Evolutionary conservation across 2,888 invertebrate genomes (phyloP).

Genomic region (Drosophila paranaensis): DNA sequence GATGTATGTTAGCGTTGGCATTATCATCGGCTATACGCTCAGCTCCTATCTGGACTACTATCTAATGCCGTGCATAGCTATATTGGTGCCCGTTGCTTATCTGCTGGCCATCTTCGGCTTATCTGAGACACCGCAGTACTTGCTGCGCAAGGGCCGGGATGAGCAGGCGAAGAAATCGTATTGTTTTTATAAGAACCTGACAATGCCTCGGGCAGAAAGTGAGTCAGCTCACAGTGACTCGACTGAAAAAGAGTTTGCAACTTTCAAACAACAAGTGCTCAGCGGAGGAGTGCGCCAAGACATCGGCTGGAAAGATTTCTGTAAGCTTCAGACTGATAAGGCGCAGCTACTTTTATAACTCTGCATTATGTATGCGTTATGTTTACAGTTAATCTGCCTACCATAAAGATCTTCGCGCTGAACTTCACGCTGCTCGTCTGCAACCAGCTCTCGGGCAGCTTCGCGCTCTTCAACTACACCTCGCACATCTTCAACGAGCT

Average conservation of each 20-base stretch:
- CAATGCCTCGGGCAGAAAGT: not conserved
- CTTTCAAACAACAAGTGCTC: constrained; percentile 63
- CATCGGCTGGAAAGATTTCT: constrained; percentile 65
- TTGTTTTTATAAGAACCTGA: constrained; percentile 77
- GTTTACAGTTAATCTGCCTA: constrained; percentile 62
- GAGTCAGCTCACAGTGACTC: constrained; percentile 52
- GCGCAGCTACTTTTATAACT: not conserved
- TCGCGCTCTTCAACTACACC: constrained; percentile 79
- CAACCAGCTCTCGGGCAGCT: constrained; percentile 77
- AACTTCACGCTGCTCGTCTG: constrained; percentile 65
- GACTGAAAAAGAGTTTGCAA: constrained; percentile 60
- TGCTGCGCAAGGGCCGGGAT: constrained; percentile 63
- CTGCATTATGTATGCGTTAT: constrained; percentile 3
- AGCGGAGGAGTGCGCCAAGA: constrained; percentile 52
- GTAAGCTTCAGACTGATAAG: constrained; percentile 58
- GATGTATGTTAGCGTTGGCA: constrained; percentile 76
- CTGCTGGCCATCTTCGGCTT: constrained; percentile 62
- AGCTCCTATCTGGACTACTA: constrained; percentile 70
- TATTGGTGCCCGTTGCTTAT: constrained; percentile 72
- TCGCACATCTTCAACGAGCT: constrained; percentile 74
- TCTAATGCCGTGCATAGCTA: constrained; percentile 69
- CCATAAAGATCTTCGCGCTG: constrained; percentile 65
- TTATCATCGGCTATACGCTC: constrained; percentile 68
- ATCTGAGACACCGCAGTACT: constrained; percentile 76
- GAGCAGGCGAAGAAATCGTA: constrained; percentile 71